phyloP scores from a whole-genome alignment of 23 tunicate genomes.

The Styela clava region DNA sequence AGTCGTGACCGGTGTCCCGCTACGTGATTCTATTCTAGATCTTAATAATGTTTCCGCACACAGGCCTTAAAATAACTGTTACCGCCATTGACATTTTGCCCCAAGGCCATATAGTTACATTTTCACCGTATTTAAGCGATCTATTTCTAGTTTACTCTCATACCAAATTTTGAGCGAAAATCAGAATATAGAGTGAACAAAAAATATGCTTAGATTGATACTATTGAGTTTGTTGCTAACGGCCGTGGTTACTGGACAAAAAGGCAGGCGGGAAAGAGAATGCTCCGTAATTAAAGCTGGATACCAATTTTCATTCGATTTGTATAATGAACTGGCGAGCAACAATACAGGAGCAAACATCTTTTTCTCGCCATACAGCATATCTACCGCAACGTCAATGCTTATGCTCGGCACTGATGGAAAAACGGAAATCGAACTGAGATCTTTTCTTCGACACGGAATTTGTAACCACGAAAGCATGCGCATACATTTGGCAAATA shows the following conservation, averaged over 20 bases:
- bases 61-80: too few relatives aligned
- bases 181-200: not conserved
- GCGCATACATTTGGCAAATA: not conserved
- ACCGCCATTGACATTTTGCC: too few relatives aligned
- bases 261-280: not conserved
- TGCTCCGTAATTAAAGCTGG: conserved; percentile 20
- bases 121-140: too few relatives aligned
- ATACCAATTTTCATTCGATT: not conserved
- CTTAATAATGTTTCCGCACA: too few relatives aligned
- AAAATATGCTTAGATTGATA: not conserved
- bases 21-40: not conserved
- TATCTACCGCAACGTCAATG: conserved; percentile 40
- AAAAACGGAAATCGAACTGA: conserved; percentile 24
- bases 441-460: conserved; percentile 1
- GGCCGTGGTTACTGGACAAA: not conserved
- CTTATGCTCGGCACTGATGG: conserved; percentile 41
- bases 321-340: not conserved
- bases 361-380: conserved; percentile 56
- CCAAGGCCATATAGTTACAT: too few relatives aligned
- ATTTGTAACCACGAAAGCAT: conserved; percentile 13
- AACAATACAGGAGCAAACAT: conserved; percentile 10
- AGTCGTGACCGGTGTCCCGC: not conserved
- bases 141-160: too few relatives aligned
- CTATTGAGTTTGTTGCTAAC: not conserved
- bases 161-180: not conserved